phyloP scores from a whole-genome alignment of 2,797 vertebrate species.

The Sebastes hubbsi region DNA sequence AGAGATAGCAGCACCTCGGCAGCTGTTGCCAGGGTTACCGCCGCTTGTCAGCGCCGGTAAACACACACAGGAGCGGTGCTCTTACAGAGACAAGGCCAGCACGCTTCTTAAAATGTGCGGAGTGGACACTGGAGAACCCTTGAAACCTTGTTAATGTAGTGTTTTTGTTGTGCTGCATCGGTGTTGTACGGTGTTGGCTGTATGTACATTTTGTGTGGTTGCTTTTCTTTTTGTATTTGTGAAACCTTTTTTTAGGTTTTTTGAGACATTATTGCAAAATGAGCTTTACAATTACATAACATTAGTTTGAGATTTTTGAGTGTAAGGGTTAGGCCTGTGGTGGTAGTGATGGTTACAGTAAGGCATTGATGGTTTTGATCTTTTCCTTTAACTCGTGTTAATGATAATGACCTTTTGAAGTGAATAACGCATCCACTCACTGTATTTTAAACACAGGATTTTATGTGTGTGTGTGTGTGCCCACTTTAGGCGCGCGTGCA shows the following conservation, averaged over 20 bases:
- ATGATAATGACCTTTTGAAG: constrained; percentile 7
- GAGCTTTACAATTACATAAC: not conserved
- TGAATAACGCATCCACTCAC: constrained; percentile 16
- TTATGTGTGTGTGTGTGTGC: not conserved
- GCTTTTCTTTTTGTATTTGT: not conserved
- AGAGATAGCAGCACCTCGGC: constrained; percentile 65
- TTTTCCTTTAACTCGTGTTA: not conserved
- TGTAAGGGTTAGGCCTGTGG: not conserved
- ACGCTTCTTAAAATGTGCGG: constrained; percentile 21
- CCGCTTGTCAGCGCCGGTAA: constrained; percentile 69
- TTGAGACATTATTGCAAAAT: not conserved
- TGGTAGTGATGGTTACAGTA: not conserved
- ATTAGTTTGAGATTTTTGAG: not conserved
- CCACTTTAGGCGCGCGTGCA: not conserved
- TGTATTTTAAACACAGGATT: constrained; percentile 9
- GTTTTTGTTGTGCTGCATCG: not conserved
- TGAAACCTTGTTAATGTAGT: constrained; percentile 2
- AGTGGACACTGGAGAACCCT: constrained; percentile 20
- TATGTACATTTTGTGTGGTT: not conserved
- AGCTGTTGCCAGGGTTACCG: constrained; percentile 81
- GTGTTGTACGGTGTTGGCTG: not conserved
- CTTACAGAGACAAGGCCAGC: constrained; percentile 54
- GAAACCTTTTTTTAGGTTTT: not conserved
- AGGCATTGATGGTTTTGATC: not conserved
- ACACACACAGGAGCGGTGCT: constrained; percentile 34